A percentile compares a stretch with the other conserved stretches of the same genome.
These are phyloP conservation scores for Ahaetulla prasina DNA, from an alignment of 2,113 vertebrate species.

Conservation along the genomic window DNA sequence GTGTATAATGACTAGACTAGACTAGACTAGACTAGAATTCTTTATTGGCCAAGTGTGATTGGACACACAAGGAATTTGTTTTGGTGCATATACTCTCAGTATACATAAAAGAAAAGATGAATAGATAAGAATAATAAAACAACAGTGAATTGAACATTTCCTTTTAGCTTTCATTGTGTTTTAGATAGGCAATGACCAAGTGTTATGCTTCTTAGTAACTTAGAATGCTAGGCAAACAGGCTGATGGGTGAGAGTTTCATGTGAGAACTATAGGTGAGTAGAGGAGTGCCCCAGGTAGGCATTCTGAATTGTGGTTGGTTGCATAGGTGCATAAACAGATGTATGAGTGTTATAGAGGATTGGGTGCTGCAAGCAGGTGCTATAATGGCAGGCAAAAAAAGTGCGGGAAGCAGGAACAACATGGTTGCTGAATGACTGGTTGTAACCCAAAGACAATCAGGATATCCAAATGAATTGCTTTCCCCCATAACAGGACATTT, in stretches of 20 bases:
- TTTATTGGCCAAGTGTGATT: too few relatives aligned
- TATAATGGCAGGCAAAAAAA: background rate
- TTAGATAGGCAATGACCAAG: background rate
- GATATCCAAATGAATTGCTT: background rate
- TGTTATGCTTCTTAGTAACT: background rate
- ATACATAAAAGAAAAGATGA: too few relatives aligned
- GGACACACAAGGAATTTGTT: too few relatives aligned
- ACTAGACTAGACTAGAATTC: too few relatives aligned
- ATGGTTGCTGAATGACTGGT: background rate
- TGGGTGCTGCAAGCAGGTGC: too few relatives aligned
- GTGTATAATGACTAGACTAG: background rate
- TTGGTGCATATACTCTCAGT: too few relatives aligned
- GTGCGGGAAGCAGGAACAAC: background rate
- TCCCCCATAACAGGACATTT: background rate
- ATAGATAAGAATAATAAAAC: too few relatives aligned
- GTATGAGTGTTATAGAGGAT: background rate
- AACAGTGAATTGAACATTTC: background rate
- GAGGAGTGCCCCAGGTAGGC: background rate
- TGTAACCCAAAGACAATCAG: background rate
- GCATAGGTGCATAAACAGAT: background rate
- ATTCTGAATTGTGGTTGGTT: background rate
- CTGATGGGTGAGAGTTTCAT: background rate
- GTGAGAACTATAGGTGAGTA: background rate
- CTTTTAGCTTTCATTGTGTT: background rate
- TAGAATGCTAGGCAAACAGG: background rate